Conservation (phyloP, 2,888 invertebrate genomes). For the Julus scanicus region DNA sequence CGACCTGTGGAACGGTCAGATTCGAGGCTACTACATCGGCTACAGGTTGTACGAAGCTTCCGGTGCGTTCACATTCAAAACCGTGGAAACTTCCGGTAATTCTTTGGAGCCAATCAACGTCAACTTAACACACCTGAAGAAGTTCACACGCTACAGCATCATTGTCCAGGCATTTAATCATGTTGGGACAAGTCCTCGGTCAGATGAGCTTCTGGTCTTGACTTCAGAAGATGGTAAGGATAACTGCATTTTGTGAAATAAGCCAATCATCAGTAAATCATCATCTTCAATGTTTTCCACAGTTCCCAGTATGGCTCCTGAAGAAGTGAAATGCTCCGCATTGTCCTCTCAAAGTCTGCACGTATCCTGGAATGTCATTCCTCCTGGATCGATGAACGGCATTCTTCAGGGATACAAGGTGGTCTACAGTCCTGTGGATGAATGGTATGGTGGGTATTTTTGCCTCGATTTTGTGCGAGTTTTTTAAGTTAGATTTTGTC, state of each 20-base stretch:
- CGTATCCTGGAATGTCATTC: slow-evolving; percentile 66
- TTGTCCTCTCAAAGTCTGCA: slow-evolving; percentile 64
- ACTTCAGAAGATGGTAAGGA: slow-evolving; percentile 66
- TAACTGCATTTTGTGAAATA: slow-evolving; percentile 11
- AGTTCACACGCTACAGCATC: slow-evolving; percentile 65
- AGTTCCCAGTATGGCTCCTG: slow-evolving; percentile 66
- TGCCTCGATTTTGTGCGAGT: slow-evolving; percentile 1
- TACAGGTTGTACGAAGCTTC: slow-evolving; percentile 61
- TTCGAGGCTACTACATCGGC: slow-evolving; percentile 67
- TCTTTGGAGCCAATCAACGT: slow-evolving; percentile 60
- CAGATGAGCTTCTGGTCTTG: slow-evolving; percentile 63
- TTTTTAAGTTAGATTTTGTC: not conserved
- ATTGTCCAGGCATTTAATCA: slow-evolving; percentile 66
- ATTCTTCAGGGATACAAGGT: slow-evolving; percentile 67
- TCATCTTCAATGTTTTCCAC: slow-evolving; percentile 45
- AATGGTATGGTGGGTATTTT: slow-evolving; percentile 58
- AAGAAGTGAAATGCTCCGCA: slow-evolving; percentile 64
- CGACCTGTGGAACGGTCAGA: slow-evolving; percentile 65
- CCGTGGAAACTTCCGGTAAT: slow-evolving; percentile 59
- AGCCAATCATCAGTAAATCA: not conserved
- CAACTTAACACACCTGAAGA: slow-evolving; percentile 64
- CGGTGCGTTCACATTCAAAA: slow-evolving; percentile 59
- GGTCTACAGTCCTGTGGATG: slow-evolving; percentile 62
- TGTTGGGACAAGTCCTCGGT: slow-evolving; percentile 65
- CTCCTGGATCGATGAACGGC: slow-evolving; percentile 65